Conservation (phyloP, 2,113 vertebrate species). For the Passer domesticus region DNA sequence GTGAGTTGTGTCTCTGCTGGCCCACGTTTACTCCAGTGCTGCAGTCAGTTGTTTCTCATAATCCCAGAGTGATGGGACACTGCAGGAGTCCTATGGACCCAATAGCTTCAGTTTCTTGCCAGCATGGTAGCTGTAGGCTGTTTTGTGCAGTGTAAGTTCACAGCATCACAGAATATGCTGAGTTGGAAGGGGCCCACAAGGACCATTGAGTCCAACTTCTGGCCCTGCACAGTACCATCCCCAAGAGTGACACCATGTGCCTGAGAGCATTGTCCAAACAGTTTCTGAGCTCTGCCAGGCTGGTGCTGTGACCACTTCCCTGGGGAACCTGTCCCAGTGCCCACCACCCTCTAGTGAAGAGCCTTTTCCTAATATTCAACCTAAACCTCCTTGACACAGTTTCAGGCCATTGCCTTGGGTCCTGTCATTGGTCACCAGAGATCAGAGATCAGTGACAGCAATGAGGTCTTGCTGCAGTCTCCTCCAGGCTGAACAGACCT, state of each 20-base stretch:
- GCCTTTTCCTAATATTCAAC: background rate
- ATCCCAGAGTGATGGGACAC: background rate
- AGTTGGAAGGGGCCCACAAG: background rate
- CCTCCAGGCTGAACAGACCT: background rate
- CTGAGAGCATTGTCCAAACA: background rate
- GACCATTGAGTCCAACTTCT: too few relatives aligned
- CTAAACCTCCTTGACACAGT: fast-evolving
- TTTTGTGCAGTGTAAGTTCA: background rate
- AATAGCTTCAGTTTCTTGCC: background rate
- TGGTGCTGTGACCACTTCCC: background rate
- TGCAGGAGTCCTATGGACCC: background rate
- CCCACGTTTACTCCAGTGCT: background rate
- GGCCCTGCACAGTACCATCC: background rate
- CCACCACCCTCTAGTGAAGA: background rate
- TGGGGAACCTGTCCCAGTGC: background rate
- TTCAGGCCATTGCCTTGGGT: background rate
- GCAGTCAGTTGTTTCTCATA: background rate
- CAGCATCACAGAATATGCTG: background rate
- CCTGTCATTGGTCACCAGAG: background rate
- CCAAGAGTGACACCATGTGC: background rate
- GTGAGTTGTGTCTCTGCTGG: background rate
- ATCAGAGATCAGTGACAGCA: background rate
- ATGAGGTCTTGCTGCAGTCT: background rate
- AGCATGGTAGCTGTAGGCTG: background rate
- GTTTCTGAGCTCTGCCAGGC: background rate